Evolutionary conservation across 2,888 invertebrate genomes (phyloP).

Genomic region (Acleris laterana): DNA sequence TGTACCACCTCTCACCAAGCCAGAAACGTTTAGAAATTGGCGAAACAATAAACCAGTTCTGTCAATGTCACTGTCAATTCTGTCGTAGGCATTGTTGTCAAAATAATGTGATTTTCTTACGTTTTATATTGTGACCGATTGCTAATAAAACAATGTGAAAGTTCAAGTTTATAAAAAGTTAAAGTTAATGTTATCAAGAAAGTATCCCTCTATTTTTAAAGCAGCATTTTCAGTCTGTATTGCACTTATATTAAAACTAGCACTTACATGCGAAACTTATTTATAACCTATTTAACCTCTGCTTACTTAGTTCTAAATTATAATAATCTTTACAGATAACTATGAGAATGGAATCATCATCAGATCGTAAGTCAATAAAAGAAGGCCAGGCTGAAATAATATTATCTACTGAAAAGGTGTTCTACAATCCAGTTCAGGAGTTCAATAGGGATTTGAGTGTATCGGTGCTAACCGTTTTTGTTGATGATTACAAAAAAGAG

Average conservation of each 20-base stretch:
- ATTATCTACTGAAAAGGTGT: conserved; percentile 90
- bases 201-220: conserved; percentile 8
- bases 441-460: conserved; percentile 98
- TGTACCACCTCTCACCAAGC: too few relatives aligned
- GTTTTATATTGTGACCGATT: conserved; percentile 14
- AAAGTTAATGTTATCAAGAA: conserved; percentile 20
- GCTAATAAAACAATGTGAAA: too few relatives aligned
- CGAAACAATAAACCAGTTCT: too few relatives aligned
- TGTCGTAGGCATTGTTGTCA: conserved; percentile 5
- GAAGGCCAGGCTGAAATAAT: conserved; percentile 93
- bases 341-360: conserved; percentile 61
- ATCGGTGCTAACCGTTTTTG: conserved; percentile 88
- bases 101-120: conserved; percentile 24
- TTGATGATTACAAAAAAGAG: conserved; percentile 74
- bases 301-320: not conserved
- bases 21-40: not conserved
- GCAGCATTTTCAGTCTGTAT: conserved; percentile 17
- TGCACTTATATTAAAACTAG: not conserved
- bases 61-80: too few relatives aligned
- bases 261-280: not conserved
- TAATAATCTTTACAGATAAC: conserved; percentile 44
- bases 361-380: conserved; percentile 70
- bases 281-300: conserved; percentile 13
- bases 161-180: too few relatives aligned
- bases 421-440: conserved; percentile 99